Evolutionary conservation across 2,113 vertebrate genomes (phyloP), one percentile per base, ranked within the genome.

Genomic region (Brienomyrus longianalis): DNA sequence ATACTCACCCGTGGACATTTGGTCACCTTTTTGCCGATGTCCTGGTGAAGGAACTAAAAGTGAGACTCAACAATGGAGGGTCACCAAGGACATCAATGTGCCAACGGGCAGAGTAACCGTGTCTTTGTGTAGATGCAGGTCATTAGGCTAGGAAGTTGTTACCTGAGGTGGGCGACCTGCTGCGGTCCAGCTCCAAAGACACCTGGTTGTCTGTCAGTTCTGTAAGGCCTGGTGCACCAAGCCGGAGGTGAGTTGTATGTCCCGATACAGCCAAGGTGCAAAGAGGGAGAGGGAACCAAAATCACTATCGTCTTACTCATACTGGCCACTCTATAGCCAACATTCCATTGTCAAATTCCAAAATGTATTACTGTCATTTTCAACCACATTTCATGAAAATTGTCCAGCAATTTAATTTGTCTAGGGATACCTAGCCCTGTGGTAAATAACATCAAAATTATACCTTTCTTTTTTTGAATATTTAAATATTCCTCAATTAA

Each of bases 141-240:
- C 54, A 45, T 35, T 2, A n/a, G 21, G 21, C 35, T n/a, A 21
- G 35, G 19, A 5, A 5, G 31, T 6, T 10, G 56, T 95, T 98
- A 99, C 98, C 98, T 98, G 98, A 98, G 91, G 98, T 98, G 92
- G 98, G 98, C 59, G 98, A 99, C 94, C 97, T 98, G 97, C 98
- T 98, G 92, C 97, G 97, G 92, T 99, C 98, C 93, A 98, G 96
- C 94, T 99, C 98, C 92, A 97, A 93, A 91, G 98, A 97, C 92
- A 97, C 96, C 93, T 98, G 98, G 96, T 97, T 98, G 94, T 99
- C 98, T 91, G 96, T 97, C 93, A 99, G 96, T 94, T 99, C 98
- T 90, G 97, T 98, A 96, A 99, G 96, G 95, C 98, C 98, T 99
- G 94, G 90, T 23, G 1, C 56, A 93, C 90, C 89, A 90, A 91